A percentile compares a stretch with the other conserved stretches of the same genome.
These are phyloP conservation scores for Apteryx owenii DNA, from an alignment of 2,113 vertebrate genomes.

Conservation along the genomic window DNA sequence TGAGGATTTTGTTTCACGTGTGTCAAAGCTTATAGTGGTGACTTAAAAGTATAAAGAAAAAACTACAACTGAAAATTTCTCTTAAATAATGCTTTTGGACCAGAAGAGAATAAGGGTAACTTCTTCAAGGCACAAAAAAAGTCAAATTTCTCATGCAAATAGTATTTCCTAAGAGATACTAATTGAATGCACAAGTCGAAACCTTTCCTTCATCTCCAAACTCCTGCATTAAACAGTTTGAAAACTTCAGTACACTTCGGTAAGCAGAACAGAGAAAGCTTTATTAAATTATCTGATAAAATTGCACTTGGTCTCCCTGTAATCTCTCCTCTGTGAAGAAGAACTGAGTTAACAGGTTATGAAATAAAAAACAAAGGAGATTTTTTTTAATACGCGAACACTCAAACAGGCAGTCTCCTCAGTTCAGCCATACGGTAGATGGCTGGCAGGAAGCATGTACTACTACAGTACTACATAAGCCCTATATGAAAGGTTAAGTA, in stretches of 20 bases:
- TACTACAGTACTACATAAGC: neutral
- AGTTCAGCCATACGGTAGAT: neutral
- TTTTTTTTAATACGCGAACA: neutral
- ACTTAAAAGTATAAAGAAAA: conserved; percentile 32
- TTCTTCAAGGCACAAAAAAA: neutral
- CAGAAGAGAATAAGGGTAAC: neutral
- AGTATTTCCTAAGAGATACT: neutral
- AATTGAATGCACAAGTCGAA: neutral
- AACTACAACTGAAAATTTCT: conserved; percentile 13
- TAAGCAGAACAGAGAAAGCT: conserved; percentile 27
- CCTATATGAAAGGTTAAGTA: conserved; percentile 23
- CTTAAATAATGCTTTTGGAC: conserved; percentile 41
- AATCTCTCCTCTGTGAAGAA: neutral
- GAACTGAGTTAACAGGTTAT: neutral
- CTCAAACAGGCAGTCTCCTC: neutral
- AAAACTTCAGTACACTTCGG: neutral
- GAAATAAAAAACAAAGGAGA: neutral
- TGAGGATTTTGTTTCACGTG: conserved; percentile 70
- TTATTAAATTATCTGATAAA: neutral
- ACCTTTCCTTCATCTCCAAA: neutral
- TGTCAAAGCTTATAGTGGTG: conserved; percentile 54
- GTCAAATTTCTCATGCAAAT: neutral
- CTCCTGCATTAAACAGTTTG: neutral
- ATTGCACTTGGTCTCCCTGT: neutral
- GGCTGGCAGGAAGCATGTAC: neutral